A percentile compares a stretch with the other conserved stretches of the same genome.
Evolutionary conservation across 2,113 vertebrate species (phyloP).

Genomic region (Tachysurus vachellii): DNA sequence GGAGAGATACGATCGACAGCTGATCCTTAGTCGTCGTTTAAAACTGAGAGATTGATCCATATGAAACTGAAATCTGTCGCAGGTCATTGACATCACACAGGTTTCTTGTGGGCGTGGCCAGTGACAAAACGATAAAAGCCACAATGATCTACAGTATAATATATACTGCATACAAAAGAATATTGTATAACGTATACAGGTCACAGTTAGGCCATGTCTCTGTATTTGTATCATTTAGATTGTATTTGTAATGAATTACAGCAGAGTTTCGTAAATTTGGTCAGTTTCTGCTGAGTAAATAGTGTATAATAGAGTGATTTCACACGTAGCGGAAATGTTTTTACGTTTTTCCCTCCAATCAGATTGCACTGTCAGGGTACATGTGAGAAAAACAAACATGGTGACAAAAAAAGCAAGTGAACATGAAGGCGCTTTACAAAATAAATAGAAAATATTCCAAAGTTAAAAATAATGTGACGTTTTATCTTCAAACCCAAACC

Average conservation of each 20-base stretch:
- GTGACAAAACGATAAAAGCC: background rate
- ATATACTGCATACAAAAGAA: background rate
- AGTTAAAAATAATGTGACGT: too few relatives aligned
- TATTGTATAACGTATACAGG: background rate
- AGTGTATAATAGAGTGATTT: background rate
- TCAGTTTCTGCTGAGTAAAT: background rate
- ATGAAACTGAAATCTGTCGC: background rate
- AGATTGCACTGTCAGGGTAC: too few relatives aligned
- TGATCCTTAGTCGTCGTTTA: background rate
- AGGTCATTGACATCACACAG: background rate
- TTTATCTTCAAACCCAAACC: background rate
- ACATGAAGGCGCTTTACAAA: too few relatives aligned
- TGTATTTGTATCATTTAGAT: background rate
- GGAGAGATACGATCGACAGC: background rate
- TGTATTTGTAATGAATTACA: background rate
- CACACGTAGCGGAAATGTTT: background rate
- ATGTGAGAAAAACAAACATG: too few relatives aligned
- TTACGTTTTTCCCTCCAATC: too few relatives aligned
- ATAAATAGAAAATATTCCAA: background rate
- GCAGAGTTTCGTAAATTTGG: background rate
- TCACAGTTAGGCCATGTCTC: background rate
- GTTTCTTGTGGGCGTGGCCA: background rate
- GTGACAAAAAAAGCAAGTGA: too few relatives aligned
- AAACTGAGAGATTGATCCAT: background rate
- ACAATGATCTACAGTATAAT: background rate